Evolutionary conservation across 2,113 vertebrate genomes (phyloP).

Genomic region (Baryphthengus martii): DNA sequence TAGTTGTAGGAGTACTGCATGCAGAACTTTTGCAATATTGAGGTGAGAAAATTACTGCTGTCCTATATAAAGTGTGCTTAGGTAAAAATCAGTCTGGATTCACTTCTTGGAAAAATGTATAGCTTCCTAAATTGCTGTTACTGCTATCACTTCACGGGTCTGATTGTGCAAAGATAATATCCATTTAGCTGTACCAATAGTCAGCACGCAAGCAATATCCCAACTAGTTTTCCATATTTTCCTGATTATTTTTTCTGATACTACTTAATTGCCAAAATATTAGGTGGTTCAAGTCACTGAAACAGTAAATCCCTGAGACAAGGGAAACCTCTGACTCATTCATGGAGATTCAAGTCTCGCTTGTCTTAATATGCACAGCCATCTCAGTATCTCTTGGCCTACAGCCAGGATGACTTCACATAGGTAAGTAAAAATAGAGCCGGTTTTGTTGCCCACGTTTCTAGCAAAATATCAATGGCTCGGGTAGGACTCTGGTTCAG

Average conservation of each 20-base stretch:
- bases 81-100: not conserved
- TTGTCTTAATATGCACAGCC: not conserved
- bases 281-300: not conserved
- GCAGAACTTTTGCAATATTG: not conserved
- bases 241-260: not conserved
- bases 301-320: not conserved
- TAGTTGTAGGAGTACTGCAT: not conserved
- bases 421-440: not conserved
- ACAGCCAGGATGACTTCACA: not conserved
- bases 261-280: not conserved
- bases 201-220: not conserved
- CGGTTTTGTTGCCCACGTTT: accelerated
- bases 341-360: not conserved
- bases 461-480: not conserved
- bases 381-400: not conserved
- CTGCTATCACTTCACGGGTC: not conserved
- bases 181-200: not conserved
- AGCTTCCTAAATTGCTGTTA: not conserved
- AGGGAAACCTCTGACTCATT: not conserved
- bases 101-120: not conserved
- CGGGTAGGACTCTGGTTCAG: not conserved
- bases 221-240: not conserved
- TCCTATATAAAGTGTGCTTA: not conserved
- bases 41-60: not conserved
- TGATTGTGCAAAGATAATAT: not conserved